Evolutionary conservation across 2,888 invertebrate genomes (phyloP).

Genomic region (Chesias legatella): DNA sequence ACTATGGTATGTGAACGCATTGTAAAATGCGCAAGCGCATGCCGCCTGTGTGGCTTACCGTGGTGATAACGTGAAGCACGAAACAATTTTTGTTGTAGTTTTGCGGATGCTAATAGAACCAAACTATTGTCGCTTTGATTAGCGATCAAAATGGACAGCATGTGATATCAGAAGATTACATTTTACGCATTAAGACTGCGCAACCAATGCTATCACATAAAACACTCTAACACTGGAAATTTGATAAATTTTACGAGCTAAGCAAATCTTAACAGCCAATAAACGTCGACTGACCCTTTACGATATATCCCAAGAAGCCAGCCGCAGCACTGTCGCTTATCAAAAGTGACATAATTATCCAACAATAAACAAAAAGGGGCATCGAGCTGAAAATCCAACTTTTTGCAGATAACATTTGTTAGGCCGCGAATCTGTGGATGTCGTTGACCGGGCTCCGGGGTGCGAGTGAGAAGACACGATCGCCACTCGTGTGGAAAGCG

Average conservation of each 20-base stretch:
- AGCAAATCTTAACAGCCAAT: too few species aligned
- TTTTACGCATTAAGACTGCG: too few species aligned
- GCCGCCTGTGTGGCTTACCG: conserved; percentile 35
- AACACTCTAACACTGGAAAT: not conserved
- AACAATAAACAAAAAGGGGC: conserved; percentile 30
- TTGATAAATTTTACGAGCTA: not conserved
- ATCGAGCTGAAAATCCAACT: conserved; percentile 30
- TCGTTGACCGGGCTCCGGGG: conserved; percentile 71
- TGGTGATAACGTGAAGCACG: conserved; percentile 48
- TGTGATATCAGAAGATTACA: too few species aligned
- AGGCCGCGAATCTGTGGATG: conserved; percentile 58
- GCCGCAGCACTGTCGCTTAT: conserved; percentile 20
- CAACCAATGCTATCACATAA: too few species aligned
- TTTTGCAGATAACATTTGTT: conserved; percentile 38
- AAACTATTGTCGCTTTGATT: conserved; percentile 1
- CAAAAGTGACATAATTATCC: conserved; percentile 34
- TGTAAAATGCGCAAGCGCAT: conserved; percentile 37
- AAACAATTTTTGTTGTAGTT: conserved; percentile 40
- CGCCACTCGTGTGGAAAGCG: conserved; percentile 73
- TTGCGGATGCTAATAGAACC: conserved; percentile 24
- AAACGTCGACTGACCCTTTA: too few species aligned
- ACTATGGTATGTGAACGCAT: conserved; percentile 28
- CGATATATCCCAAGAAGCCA: too few species aligned
- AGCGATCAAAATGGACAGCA: too few species aligned
- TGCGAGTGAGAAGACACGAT: conserved; percentile 59